Base-by-base conservation (phyloP, 2,888 invertebrate species). In the Hydrotaea cyrtoneurina region DNA sequence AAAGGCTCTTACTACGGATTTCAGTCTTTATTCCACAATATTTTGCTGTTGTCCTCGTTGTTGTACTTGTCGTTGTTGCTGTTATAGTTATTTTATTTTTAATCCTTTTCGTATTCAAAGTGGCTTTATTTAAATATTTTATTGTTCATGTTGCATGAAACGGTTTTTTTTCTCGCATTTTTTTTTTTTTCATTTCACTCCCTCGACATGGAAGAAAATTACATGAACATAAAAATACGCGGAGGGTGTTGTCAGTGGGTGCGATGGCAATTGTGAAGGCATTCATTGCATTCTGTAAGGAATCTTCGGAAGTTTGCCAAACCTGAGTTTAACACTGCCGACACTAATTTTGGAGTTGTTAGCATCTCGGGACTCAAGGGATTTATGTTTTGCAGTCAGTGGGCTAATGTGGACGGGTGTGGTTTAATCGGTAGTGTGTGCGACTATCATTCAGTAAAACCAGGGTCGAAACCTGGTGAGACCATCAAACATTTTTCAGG, bases 111-210 rank as follows among this genome's bases (percentile, higher is more conserved):
- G 59, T 73, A 72, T 81, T 76, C 64, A 74, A 81, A 82, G 73
- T 79, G 76, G 84, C 72, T 79, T 79, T 79, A 84, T 84, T 84
- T 81, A 72, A 81, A 84, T 79, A 81, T 81, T 81, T 81, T 81
- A 79, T 81, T 81, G 81, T 81, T 81, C 84, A 77, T 82, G 66
- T 74, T 73, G 8, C 66, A 59, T 62, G 66, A 31, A 69, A 26
- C 2, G 31, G 23, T 73, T 39, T 55, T 43, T n/a, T n/a, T n/a
- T n/a, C n/a, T 57, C 36, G 23, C 64, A 36, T 13, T 31, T 21
- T 26, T 55, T 19, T 55, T 13, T 31, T 21, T 26, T 55, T 19
- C 21, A 8, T 19, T 55, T 55, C 21, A 8, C 55, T 66, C 13
- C 10, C 21, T 59, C 43, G 15, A 57, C 53, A 21, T 53, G 7